Percentiles rank a stretch among this genome's conserved stretches.
Evolutionary conservation across 2,797 vertebrate genomes (phyloP).

Genomic region (Microctenopoma stevenorrisi): DNA sequence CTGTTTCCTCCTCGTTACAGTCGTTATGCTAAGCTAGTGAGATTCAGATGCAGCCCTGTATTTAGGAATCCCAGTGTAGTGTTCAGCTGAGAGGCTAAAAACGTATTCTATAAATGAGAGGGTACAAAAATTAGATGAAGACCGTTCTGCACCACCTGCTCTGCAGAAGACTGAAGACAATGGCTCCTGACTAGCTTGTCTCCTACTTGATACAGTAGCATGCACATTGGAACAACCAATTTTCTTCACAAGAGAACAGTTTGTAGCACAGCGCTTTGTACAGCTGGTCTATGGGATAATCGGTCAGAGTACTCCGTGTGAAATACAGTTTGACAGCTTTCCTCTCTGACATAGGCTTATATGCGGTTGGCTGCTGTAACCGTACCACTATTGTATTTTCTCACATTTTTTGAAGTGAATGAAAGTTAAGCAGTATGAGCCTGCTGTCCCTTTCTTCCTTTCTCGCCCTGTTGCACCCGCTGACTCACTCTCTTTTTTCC

Average conservation of each 20-base stretch:
- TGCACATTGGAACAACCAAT: conserved; percentile 66
- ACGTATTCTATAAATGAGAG: conserved; percentile 20
- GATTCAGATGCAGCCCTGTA: conserved; percentile 11
- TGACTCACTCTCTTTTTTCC: neutral
- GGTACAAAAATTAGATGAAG: conserved; percentile 39
- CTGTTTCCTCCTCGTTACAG: neutral
- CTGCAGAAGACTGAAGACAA: conserved; percentile 41
- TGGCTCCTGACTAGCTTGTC: conserved; percentile 59
- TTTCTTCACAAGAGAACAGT: conserved; percentile 68
- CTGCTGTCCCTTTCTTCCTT: conserved; percentile 32
- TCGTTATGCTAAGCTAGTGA: conserved; percentile 7
- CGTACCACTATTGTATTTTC: conserved; percentile 54
- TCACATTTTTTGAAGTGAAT: conserved; percentile 65
- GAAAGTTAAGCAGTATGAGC: conserved; percentile 46
- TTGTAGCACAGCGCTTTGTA: conserved; percentile 64
- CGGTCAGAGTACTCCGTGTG: conserved; percentile 78
- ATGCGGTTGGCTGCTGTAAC: conserved; percentile 61
- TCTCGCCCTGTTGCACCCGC: conserved; percentile 22
- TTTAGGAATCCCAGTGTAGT: conserved; percentile 7
- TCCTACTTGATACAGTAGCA: conserved; percentile 62
- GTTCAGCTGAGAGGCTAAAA: conserved; percentile 10
- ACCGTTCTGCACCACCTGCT: conserved; percentile 13
- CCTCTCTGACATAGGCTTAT: conserved; percentile 73
- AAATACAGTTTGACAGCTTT: conserved; percentile 81
- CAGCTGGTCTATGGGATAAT: conserved; percentile 77